These are phyloP conservation scores for Trisateles emortualis DNA, from an alignment of 2,888 invertebrate species.

Conservation along the genomic window DNA sequence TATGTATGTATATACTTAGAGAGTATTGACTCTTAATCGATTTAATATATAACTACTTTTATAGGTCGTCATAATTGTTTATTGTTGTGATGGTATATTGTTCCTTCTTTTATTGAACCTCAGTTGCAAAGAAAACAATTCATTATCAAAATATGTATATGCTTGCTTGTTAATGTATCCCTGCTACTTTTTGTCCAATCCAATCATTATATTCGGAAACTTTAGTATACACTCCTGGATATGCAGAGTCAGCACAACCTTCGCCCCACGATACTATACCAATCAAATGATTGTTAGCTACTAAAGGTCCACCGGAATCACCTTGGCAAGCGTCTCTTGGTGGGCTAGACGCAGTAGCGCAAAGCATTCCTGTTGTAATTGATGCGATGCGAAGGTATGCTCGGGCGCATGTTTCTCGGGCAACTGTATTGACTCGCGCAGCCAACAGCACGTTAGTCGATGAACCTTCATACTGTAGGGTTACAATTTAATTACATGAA, in stretches of 20 bases:
- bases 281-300: conserved; percentile 73
- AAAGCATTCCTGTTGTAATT: conserved; percentile 76
- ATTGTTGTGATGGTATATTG: no score
- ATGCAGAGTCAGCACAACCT: conserved; percentile 80
- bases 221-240: conserved; percentile 87
- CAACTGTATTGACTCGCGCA: conserved; percentile 71
- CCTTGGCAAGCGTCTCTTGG: conserved; percentile 83
- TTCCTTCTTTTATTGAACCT: no score
- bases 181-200: conserved; percentile 52
- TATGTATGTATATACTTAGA: no score
- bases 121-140: no score
- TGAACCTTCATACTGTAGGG: conserved; percentile 69
- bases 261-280: conserved; percentile 88
- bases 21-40: no score
- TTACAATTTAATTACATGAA: neutral
- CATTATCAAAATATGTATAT: neutral
- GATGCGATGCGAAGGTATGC: conserved; percentile 69
- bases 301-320: conserved; percentile 88
- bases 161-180: neutral
- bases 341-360: conserved; percentile 68
- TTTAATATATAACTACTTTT: no score
- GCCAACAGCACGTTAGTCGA: conserved; percentile 67
- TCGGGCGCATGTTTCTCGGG: conserved; percentile 65
- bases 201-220: conserved; percentile 73
- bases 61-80: no score